Evolutionary conservation across 1,140 invertebrate genomes (phyloP).

Genomic region (Zaprionus vittiger): DNA sequence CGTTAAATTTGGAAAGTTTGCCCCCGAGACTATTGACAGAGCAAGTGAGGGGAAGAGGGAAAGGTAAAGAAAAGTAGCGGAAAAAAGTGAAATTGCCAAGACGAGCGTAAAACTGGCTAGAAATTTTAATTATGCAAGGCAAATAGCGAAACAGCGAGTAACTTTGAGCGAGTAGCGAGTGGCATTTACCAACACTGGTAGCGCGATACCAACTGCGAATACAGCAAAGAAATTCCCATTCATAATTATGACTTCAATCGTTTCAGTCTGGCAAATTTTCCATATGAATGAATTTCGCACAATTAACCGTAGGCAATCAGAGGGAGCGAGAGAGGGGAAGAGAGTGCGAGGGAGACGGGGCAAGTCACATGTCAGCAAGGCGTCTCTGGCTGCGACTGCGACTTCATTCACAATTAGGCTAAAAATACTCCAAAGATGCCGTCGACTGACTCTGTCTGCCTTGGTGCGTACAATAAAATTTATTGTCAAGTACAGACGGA

Average conservation of each 20-base stretch:
- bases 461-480: constrained; percentile 69
- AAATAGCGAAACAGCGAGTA: constrained; percentile 36
- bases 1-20: constrained; percentile 81
- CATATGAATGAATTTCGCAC: constrained; percentile 78
- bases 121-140: constrained; percentile 57
- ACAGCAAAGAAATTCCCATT: neutral
- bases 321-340: constrained; percentile 31
- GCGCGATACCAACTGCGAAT: no score
- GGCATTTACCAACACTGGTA: neutral
- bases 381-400: constrained; percentile 10
- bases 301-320: constrained; percentile 58
- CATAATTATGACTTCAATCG: constrained; percentile 76
- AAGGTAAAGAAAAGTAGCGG: neutral
- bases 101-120: constrained; percentile 42
- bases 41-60: neutral
- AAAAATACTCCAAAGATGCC: constrained; percentile 65
- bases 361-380: constrained; percentile 65
- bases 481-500: constrained; percentile 77
- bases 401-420: constrained; percentile 79
- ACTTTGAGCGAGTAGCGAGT: neutral
- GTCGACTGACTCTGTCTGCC: constrained; percentile 13
- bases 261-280: constrained; percentile 80
- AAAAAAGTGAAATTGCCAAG: constrained; percentile 55
- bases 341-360: constrained; percentile 6
- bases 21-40: constrained; percentile 66